A percentile compares a stretch with the other conserved stretches of the same genome.
Conservation (phyloP, 2,888 invertebrate genomes). For the Drosophila macrospina region DNA sequence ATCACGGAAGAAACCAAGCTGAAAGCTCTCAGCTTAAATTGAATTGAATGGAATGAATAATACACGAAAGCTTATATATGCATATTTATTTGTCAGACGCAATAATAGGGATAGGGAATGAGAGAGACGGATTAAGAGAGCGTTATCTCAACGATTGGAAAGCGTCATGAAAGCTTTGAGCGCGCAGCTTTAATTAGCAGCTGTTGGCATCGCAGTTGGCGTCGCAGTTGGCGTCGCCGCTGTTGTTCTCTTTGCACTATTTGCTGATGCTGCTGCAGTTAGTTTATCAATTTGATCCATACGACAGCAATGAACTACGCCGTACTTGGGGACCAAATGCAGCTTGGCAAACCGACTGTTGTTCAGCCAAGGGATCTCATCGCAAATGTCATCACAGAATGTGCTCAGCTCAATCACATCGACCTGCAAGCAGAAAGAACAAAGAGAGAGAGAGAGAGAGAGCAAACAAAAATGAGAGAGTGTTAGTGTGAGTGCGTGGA, state of each 20-base stretch:
- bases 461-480: neutral
- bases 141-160: neutral
- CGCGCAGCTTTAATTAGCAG: neutral
- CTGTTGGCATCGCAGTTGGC: neutral
- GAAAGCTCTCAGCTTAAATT: neutral
- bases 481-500: neutral
- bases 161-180: neutral
- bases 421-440: constrained; percentile 20
- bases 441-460: neutral
- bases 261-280: neutral
- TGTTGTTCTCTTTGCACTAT: too few relatives aligned
- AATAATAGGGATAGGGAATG: too few relatives aligned
- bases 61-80: neutral
- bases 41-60: neutral
- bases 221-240: neutral
- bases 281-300: constrained; percentile 38
- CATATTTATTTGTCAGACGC: neutral
- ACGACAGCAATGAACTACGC: constrained; percentile 52
- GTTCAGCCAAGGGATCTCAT: constrained; percentile 50
- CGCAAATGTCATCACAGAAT: constrained; percentile 46
- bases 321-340: constrained; percentile 48
- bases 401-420: constrained; percentile 25
- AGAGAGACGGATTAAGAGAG: neutral
- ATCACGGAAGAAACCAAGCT: neutral
- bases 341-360: constrained; percentile 39